phyloP scores from a whole-genome alignment of 2,113 vertebrate genomes.

The Pleuronectes platessa region DNA sequence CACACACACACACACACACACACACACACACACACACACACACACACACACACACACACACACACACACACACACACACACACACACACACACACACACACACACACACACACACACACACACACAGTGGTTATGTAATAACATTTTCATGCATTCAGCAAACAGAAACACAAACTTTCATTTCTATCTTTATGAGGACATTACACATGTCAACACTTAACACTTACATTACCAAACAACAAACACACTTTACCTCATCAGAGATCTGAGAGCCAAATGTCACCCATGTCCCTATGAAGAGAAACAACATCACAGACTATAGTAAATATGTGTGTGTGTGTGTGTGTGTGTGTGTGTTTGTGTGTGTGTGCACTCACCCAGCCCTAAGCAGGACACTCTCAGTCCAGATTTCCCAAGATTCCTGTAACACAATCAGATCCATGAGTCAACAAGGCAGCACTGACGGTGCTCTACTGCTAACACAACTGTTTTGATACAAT shows the following conservation, averaged over 20 bases:
- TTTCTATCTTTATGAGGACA: background rate
- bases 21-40: constrained; percentile 25
- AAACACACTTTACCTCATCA: constrained; percentile 69
- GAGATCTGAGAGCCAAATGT: constrained; percentile 89
- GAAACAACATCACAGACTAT: constrained; percentile 15
- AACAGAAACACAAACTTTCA: background rate
- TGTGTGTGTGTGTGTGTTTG: constrained; percentile 5
- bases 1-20: constrained; percentile 25
- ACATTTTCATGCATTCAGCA: background rate
- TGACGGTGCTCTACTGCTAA: background rate
- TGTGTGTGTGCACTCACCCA: constrained; percentile 76
- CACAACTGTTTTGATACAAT: background rate
- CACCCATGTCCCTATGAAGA: constrained; percentile 85
- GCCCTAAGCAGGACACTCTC: constrained; percentile 85
- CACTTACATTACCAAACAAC: background rate
- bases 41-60: constrained; percentile 31
- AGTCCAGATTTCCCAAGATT: constrained; percentile 87
- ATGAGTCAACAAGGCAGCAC: background rate
- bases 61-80: constrained; percentile 26
- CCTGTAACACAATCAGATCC: constrained; percentile 64
- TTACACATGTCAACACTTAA: background rate
- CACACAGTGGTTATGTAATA: background rate
- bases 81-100: constrained; percentile 33
- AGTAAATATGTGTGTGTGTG: background rate
- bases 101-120: constrained; percentile 26